phyloP scores from a whole-genome alignment of 1,140 invertebrate genomes.

The Magallana angulata region DNA sequence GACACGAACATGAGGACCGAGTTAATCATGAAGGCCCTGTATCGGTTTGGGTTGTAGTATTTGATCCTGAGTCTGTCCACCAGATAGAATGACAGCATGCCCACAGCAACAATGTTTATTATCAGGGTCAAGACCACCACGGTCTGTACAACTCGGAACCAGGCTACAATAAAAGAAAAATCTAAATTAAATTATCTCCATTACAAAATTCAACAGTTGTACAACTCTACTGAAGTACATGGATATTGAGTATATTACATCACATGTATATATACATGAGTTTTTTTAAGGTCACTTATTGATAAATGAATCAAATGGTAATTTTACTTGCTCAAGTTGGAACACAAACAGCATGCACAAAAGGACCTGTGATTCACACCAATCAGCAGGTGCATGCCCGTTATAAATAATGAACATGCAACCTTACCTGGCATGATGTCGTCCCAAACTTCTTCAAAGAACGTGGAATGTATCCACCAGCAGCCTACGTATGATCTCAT shows the following conservation, averaged over 20 bases:
- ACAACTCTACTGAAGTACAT: too few species aligned
- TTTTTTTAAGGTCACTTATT: too few species aligned
- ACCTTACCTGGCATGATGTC: constrained; percentile 89
- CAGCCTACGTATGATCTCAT: constrained; percentile 95
- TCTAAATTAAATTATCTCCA: not conserved
- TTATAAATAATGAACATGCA: not conserved
- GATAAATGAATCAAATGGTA: too few species aligned
- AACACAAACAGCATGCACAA: too few species aligned
- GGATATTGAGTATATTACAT: too few species aligned
- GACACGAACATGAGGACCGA: constrained; percentile 61
- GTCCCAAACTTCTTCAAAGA: constrained; percentile 93
- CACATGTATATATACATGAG: too few species aligned
- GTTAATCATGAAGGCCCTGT: constrained; percentile 65
- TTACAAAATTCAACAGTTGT: too few species aligned
- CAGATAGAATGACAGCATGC: not conserved
- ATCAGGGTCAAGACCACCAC: not conserved
- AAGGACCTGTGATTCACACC: too few species aligned
- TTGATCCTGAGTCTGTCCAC: constrained; percentile 7
- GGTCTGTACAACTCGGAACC: constrained; percentile 14
- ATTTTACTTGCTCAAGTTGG: too few species aligned
- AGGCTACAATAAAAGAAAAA: constrained; percentile 1
- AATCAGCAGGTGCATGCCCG: too few species aligned
- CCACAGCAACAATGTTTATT: not conserved
- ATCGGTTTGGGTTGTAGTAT: constrained; percentile 61
- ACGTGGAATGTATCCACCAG: constrained; percentile 94